A percentile compares a stretch with the other conserved stretches of the same genome.
phyloP scores from a whole-genome alignment of 2,797 vertebrate genomes.

The Pipistrellus pipistrellus region DNA sequence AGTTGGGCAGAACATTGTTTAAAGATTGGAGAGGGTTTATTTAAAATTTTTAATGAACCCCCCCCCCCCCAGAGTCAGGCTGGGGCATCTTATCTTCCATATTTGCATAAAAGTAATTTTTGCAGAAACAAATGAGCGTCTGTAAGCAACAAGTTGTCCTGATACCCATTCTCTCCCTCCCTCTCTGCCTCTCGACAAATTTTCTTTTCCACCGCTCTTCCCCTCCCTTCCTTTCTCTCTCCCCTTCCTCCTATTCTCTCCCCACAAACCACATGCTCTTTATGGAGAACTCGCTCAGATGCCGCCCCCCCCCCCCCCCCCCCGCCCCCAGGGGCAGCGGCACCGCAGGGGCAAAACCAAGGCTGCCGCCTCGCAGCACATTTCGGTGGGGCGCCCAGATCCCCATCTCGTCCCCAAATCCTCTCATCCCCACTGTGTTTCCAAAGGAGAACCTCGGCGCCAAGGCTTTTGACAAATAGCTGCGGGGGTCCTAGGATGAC shows the following conservation, averaged over 20 bases:
- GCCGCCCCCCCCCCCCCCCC: neutral
- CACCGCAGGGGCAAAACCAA: neutral
- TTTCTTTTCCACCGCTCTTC: neutral
- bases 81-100: neutral
- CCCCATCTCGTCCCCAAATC: neutral
- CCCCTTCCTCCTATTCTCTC: neutral
- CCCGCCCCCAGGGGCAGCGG: neutral
- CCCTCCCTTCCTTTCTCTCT: neutral
- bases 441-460: conserved; percentile 68
- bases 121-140: neutral
- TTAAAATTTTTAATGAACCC: neutral
- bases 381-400: neutral
- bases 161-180: neutral
- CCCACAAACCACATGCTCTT: conserved; percentile 46
- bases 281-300: neutral
- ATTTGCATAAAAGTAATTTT: conserved; percentile 49
- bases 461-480: conserved; percentile 79
- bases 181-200: neutral
- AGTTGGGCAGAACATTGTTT: neutral
- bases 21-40: neutral
- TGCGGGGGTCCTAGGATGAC: conserved; percentile 62
- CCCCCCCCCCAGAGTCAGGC: neutral
- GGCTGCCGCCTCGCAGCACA: neutral
- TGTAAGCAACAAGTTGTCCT: neutral
- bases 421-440: conserved; percentile 74